phyloP scores from a whole-genome alignment of 1,140 invertebrate species.

The Drosophila santomea region DNA sequence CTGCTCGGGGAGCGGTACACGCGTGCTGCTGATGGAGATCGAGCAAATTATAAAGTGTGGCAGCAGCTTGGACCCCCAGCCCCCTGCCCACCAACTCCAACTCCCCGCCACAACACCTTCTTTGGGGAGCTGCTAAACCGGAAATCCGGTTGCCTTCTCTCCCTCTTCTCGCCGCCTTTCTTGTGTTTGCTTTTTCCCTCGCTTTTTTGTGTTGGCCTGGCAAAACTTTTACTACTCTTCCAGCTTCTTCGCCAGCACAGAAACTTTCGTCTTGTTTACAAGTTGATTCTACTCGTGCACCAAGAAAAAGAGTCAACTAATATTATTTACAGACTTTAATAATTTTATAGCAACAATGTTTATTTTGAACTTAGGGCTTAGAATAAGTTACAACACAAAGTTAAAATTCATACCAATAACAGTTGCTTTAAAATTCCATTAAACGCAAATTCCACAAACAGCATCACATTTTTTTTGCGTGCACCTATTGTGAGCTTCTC shows the following conservation, averaged over 20 bases:
- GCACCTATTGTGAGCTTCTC: conserved; percentile 19
- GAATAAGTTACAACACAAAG: too few relatives aligned
- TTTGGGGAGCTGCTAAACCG: conserved; percentile 70
- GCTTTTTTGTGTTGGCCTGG: conserved; percentile 46
- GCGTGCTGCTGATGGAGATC: conserved; percentile 56
- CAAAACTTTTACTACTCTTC: conserved; percentile 62
- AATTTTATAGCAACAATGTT: neutral
- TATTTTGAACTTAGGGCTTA: too few relatives aligned
- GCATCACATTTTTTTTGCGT: conserved; percentile 1
- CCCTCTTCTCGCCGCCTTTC: conserved; percentile 9
- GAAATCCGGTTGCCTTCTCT: conserved; percentile 64
- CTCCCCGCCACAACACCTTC: conserved; percentile 3
- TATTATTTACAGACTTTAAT: too few relatives aligned
- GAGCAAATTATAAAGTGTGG: conserved; percentile 77
- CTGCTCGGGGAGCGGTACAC: conserved; percentile 29
- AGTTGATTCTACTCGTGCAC: conserved; percentile 27
- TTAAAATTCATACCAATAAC: too few relatives aligned
- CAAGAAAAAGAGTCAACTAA: neutral
- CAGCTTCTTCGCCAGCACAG: conserved; percentile 27
- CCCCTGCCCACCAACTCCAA: neutral
- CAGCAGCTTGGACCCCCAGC: conserved; percentile 19
- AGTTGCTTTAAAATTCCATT: too few relatives aligned
- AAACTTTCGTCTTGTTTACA: conserved; percentile 49
- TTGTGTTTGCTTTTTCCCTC: conserved; percentile 29
- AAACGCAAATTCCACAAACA: too few relatives aligned